Percentiles rank a stretch among this genome's conserved stretches.
Evolutionary conservation across 2,113 vertebrate genomes (phyloP).

Genomic region (Bombycilla garrulus): DNA sequence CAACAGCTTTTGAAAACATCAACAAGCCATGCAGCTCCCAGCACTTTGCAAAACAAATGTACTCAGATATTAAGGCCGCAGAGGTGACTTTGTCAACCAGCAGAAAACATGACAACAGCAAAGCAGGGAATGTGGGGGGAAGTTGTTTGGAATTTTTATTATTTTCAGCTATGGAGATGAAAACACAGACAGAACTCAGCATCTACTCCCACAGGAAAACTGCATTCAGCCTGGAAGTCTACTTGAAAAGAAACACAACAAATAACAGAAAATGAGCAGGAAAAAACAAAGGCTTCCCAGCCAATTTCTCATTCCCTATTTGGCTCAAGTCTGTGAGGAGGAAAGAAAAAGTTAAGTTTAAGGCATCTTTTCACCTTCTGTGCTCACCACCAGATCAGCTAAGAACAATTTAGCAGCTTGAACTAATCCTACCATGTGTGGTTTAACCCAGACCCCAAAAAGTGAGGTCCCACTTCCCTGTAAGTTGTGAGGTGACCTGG

Average conservation of each 20-base stretch:
- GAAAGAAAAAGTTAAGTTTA: not conserved
- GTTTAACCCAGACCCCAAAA: not conserved
- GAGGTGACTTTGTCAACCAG: slow-evolving; percentile 44
- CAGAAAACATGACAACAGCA: slow-evolving; percentile 45
- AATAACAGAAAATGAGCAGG: slow-evolving; percentile 22
- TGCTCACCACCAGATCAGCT: not conserved
- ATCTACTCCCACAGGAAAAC: slow-evolving; percentile 49
- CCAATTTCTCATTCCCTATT: slow-evolving; percentile 6
- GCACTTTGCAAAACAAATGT: slow-evolving; percentile 28
- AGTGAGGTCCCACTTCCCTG: not conserved
- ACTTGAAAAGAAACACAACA: slow-evolving; percentile 47
- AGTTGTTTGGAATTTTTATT: slow-evolving; percentile 52
- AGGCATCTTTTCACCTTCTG: not conserved
- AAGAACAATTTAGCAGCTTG: not conserved
- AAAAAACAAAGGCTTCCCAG: slow-evolving; percentile 7
- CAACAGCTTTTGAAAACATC: slow-evolving; percentile 59
- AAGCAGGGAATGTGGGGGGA: slow-evolving; percentile 8
- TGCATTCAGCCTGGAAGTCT: not conserved
- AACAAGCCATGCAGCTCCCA: slow-evolving; percentile 17
- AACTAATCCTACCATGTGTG: accelerated
- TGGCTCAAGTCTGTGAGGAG: not conserved
- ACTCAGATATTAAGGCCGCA: slow-evolving; percentile 12
- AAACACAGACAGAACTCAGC: not conserved
- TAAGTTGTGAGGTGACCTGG: not conserved
- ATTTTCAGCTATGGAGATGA: slow-evolving; percentile 22